These are phyloP conservation scores for crab-eating macaque (Macaca fascicularis) DNA, from an alignment of 2,113 vertebrate genomes.

Conservation along the genomic window DNA sequence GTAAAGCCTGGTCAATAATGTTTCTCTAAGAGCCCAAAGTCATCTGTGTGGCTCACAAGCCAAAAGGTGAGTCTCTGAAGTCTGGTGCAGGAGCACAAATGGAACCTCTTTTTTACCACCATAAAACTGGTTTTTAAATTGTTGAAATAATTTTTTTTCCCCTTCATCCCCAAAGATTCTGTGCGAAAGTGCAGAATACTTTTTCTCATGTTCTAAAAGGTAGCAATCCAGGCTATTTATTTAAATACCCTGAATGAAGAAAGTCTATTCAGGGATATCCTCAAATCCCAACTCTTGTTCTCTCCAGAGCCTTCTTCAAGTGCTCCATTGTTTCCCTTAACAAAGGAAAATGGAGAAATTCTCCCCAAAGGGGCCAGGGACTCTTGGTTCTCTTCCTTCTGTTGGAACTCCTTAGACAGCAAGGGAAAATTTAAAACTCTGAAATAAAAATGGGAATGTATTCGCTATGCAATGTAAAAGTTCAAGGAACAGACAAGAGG, in stretches of 20 bases:
- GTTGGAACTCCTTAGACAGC: neutral
- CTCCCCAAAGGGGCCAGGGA: neutral
- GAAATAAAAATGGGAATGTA: neutral
- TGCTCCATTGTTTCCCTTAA: neutral
- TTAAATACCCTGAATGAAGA: neutral
- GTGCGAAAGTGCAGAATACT: neutral
- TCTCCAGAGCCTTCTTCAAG: neutral
- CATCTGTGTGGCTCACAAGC: neutral
- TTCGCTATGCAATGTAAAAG: neutral
- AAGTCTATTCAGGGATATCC: neutral
- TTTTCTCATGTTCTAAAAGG: slow-evolving; percentile 31
- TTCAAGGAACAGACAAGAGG: neutral
- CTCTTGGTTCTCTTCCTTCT: neutral
- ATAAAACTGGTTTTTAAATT: neutral
- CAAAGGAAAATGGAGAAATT: neutral
- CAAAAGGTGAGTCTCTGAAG: neutral
- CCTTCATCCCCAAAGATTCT: neutral
- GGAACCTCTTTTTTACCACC: neutral
- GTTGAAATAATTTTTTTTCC: neutral
- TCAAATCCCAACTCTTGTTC: neutral
- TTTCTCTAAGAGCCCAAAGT: neutral
- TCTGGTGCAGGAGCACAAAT: neutral
- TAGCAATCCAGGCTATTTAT: neutral
- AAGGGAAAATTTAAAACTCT: neutral
- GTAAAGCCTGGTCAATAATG: neutral